Percentiles rank a stretch among this genome's conserved stretches.
These are phyloP conservation scores for Timandra comae DNA, from an alignment of 2,888 invertebrate species.

Conservation along the genomic window DNA sequence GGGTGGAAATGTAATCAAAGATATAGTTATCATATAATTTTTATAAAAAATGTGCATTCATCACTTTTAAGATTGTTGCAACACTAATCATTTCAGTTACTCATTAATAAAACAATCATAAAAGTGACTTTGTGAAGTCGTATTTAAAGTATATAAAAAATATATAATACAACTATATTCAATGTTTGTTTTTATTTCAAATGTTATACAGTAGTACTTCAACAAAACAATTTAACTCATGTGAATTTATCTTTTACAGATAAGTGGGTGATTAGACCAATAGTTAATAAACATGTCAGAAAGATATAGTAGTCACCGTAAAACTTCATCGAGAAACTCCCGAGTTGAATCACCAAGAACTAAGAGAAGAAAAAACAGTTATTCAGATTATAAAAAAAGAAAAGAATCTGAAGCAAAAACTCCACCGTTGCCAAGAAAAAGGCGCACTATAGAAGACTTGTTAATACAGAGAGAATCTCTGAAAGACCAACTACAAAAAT, in stretches of 20 bases:
- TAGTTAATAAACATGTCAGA: slow-evolving; percentile 17
- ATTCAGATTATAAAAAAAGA: slow-evolving; percentile 27
- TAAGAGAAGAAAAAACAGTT: slow-evolving; percentile 33
- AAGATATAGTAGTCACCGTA: slow-evolving; percentile 33
- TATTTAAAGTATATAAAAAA: slow-evolving; percentile 29
- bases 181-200: slow-evolving; percentile 13
- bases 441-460: slow-evolving; percentile 51
- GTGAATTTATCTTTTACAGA: slow-evolving; percentile 47
- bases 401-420: slow-evolving; percentile 46
- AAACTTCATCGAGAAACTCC: slow-evolving; percentile 31
- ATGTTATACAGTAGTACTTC: slow-evolving; percentile 1
- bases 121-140: slow-evolving; percentile 36
- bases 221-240: slow-evolving; percentile 23
- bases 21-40: slow-evolving; percentile 51
- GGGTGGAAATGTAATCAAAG: slow-evolving; percentile 74
- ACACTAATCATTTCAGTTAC: slow-evolving; percentile 6
- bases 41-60: slow-evolving; percentile 31
- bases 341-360: slow-evolving; percentile 34
- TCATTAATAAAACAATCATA: slow-evolving; percentile 32
- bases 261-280: slow-evolving; percentile 8
- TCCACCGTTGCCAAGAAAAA: slow-evolving; percentile 51
- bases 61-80: slow-evolving; percentile 52
- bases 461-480: slow-evolving; percentile 52
- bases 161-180: slow-evolving; percentile 7
- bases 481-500: slow-evolving; percentile 47